Conservation (phyloP, 92 coral and sea anemone species). For the Phenganax subtilis region DNA sequence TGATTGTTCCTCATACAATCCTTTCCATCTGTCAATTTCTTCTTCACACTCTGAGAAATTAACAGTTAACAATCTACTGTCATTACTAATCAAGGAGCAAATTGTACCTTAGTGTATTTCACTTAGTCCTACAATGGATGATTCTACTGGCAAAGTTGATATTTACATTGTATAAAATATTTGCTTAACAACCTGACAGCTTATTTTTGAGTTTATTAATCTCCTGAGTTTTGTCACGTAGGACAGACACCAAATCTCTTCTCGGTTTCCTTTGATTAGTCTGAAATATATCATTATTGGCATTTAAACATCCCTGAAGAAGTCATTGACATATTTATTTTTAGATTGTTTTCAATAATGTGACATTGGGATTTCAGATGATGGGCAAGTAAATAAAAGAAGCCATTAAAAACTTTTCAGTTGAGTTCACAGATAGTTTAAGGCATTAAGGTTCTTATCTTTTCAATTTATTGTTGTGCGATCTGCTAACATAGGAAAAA, state of each 20-base stretch:
- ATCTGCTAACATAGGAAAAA: no score
- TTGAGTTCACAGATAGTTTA: no score
- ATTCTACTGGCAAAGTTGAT: no score
- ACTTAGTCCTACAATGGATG: no score
- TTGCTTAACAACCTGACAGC: slow-evolving; percentile 17
- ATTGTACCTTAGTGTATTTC: no score
- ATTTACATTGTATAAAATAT: background rate
- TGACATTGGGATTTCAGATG: no score
- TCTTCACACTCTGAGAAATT: slow-evolving; percentile 54
- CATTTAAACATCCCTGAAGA: background rate
- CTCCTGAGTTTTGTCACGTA: slow-evolving; percentile 31
- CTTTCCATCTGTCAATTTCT: slow-evolving; percentile 50
- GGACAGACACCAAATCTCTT: slow-evolving; percentile 31
- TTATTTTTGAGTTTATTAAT: slow-evolving; percentile 25
- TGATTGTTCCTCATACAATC: slow-evolving; percentile 29
- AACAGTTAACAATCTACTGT: background rate
- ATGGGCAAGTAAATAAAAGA: no score
- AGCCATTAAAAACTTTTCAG: no score
- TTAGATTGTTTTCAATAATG: no score
- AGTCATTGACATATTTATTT: no score
- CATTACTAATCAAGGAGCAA: background rate
- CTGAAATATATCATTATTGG: background rate
- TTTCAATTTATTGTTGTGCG: no score
- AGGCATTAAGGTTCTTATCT: no score
- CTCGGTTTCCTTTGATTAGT: slow-evolving; percentile 26